Conservation (phyloP, 2,113 vertebrate species). For the Sisor rabdophorus region DNA sequence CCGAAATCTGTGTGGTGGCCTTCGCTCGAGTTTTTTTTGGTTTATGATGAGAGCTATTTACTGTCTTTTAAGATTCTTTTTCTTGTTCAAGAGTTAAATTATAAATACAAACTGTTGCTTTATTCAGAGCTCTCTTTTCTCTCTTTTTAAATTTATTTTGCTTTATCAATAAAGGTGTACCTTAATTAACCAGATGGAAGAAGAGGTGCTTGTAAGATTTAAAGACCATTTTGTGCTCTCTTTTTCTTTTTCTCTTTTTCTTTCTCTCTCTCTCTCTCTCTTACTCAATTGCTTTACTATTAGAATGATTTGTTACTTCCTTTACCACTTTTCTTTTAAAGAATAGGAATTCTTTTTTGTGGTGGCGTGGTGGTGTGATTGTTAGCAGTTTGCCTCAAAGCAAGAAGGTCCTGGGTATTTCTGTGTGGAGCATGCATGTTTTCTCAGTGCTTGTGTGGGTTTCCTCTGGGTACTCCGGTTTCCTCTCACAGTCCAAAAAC, state of each 20-base stretch:
- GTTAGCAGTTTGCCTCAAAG: no score
- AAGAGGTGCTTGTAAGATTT: slow-evolving; percentile 34
- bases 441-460: no score
- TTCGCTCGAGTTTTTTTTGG: slow-evolving; percentile 31
- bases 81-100: slow-evolving; percentile 1
- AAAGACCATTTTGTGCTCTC: slow-evolving; percentile 33
- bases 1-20: slow-evolving; percentile 31
- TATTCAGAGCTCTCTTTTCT: neutral
- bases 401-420: no score
- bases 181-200: slow-evolving; percentile 41
- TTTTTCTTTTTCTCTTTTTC: no score
- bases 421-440: no score
- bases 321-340: neutral
- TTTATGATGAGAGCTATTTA: neutral
- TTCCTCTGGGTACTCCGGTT: no score
- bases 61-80: neutral
- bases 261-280: slow-evolving; percentile 8
- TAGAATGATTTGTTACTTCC: neutral
- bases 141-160: slow-evolving; percentile 27
- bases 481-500: no score
- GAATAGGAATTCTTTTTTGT: slow-evolving; percentile 20
- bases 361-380: no score
- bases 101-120: slow-evolving; percentile 30
- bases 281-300: no score
- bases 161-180: slow-evolving; percentile 28